Evolutionary conservation across 2,113 vertebrate species (phyloP), one percentile per base, ranked within the genome.

Genomic region (Carassius carassius): DNA sequence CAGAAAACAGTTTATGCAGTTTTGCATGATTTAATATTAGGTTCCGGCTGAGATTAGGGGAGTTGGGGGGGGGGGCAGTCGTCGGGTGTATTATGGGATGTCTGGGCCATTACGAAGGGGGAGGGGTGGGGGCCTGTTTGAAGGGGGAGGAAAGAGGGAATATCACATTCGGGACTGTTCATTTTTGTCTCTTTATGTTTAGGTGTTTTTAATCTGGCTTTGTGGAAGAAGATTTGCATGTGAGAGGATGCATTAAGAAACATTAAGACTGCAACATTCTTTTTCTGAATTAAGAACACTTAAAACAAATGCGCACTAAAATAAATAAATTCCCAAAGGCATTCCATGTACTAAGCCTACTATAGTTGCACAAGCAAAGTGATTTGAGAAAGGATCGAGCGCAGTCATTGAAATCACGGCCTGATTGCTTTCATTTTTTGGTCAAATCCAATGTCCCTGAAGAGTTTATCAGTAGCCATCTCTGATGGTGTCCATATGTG

Each of bases 51-150:
- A 79, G 58, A 79, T 79, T 79, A 79, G 44, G 44, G 3, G 44
- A 2, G 10, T 9, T 85, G 86, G 81, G 74, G 84, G 44, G 81
- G 72, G 81, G 14, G 75, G 37, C 62, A 86, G 78, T 69, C 58
- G 79, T 78, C 29, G 51, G 87, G 89, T 87, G 88, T 93, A 94
- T 94, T 94, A 94, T 94, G 92, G 93, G 92, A 93, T 94, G 91
- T 91, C 78, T 82, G 88, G 78, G 91, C 90, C 92, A 91, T 91
- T 87, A 87, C 85, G 81, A 37, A 83, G 93, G 92, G 90, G 93
- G 92, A 93, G 89, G 93, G 91, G 90, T 85, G 10, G 76, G 44
- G 82, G 84, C 47, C 3, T 12, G 47, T 4, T 49, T 49, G 3
- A 49, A 49, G 47, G 47, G 47, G 47, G 14, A 44, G 67, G 32